Conservation (phyloP, 2,888 invertebrate species). For the Mesorhabditis spiculigera region DNA sequence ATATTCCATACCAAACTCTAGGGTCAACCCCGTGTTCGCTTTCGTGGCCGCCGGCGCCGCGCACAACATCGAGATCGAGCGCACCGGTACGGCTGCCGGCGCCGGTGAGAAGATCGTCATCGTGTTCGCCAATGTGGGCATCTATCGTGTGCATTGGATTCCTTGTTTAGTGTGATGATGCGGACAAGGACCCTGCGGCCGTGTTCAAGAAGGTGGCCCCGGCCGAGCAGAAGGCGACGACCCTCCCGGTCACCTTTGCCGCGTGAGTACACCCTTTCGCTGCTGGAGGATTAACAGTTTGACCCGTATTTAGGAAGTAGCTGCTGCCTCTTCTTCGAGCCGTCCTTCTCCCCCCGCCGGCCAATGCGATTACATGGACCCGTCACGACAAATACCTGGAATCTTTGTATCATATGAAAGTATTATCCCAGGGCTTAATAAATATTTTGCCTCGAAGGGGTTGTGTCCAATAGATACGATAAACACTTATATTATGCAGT, state of each 20-base stretch:
- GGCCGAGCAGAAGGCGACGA: not conserved
- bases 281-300: too few relatives aligned
- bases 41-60: not conserved
- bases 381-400: too few relatives aligned
- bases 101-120: slow-evolving; percentile 4
- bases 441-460: too few relatives aligned
- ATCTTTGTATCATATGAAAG: too few relatives aligned
- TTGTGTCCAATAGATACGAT: too few relatives aligned
- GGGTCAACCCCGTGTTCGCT: not conserved
- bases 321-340: too few relatives aligned
- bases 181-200: not conserved
- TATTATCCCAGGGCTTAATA: too few relatives aligned
- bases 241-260: not conserved
- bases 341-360: too few relatives aligned
- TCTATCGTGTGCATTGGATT: not conserved
- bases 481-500: too few relatives aligned
- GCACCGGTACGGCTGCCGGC: not conserved
- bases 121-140: not conserved
- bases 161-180: not conserved
- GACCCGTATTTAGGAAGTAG: too few relatives aligned
- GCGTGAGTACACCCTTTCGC: too few relatives aligned
- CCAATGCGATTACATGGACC: too few relatives aligned
- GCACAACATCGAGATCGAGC: slow-evolving; percentile 1
- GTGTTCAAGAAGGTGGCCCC: not conserved
- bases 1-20: not conserved